Evolutionary conservation across 2,888 invertebrate genomes (phyloP), one percentile per base, ranked within the genome.

Genomic region (Parelbella ahira): DNA sequence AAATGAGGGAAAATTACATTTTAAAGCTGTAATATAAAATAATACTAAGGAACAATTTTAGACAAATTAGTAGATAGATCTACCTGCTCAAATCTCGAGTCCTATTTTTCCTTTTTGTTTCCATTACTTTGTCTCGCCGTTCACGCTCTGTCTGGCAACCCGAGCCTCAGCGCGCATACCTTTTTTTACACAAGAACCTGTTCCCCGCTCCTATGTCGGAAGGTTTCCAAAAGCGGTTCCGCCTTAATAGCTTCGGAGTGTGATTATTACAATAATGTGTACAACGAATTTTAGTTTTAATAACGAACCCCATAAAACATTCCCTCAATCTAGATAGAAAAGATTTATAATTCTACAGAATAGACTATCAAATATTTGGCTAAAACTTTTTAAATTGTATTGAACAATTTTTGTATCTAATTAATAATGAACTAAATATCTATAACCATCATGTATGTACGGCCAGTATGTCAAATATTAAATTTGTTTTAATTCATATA

Each of bases 161-260:
- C 33, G 41, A 41, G 41, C 9, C 12, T 27, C 63, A 66, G 68
- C 68, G 63, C 66, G 66, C 71, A 70, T 64, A 58, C 66, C 63
- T 71, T 68, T 76, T 80, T 77, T 75, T 71, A 69, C 68, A 67
- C 65, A 63, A 59, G 68, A 81, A 81, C 83, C 79, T 60, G 83
- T 83, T 83, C 60, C 67, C 15, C 27, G 33, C 68, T 68, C 61
- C 65, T 65, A 67, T 69, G 71, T 71, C 68, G 70, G 73, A 58
- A 69, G 63, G 60, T 68, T 62, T 73, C 67, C 76, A 66, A 77
- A 78, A 75, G 68, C 69, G 68, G 74, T 76, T 69, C 73, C 68
- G 68, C 67, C 68, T 76, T 77, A 78, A 79, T 78, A 77, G 76
- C 73, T 63, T 64, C 67, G 66, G 70, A 75, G 76, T 76, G 76